Base-by-base conservation (phyloP, 2,113 vertebrate species). In the Chitala chitala region DNA sequence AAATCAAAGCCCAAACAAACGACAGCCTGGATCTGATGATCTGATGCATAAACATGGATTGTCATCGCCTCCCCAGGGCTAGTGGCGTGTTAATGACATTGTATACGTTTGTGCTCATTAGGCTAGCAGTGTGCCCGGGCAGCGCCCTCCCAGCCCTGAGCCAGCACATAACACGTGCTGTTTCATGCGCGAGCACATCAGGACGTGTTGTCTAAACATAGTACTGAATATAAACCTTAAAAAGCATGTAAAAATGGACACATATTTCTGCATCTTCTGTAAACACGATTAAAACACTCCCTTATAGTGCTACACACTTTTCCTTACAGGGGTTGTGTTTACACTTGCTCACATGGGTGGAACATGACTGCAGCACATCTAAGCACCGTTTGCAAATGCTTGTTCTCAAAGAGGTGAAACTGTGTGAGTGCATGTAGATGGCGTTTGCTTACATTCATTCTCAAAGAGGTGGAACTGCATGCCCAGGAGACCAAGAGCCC, bases 391-490 rank as follows among this genome's bases (percentile, higher is more conserved):
- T 20, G 44, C 22, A n/a, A n/a, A n/a, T n/a, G n/a, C n/a, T n/a
- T n/a, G n/a, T n/a, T n/a, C n/a, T n/a, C 33, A 61, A 29, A 31
- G 2, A 2, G 33, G 29, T 29, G 29, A 12, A 61, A 61, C 15
- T 33, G 33, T 33, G 36, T 36, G 13, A 69, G 6, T 5, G 46
- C 26, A 51, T 26, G 15, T 5, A 38, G 7, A 3, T 48, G 4
- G 6, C 8, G 26, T 38, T 12, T 6, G 46, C 71, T 94, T 86
- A 99, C 97, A 95, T 83, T 99, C 96, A 3, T 96, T 98, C 83
- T 99, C 96, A 85, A 96, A 98, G 74, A 98, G 92, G 76, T 98
- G 94, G 81, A 95, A 98, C 87, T 98, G 94, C 94, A 98, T 95
- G 72, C 96, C 96, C 44, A 98, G 86, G n/a, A 98, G 90, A 59